Evolutionary conservation across 2,113 vertebrate genomes (phyloP).

Genomic region (Podocnemis expansa): DNA sequence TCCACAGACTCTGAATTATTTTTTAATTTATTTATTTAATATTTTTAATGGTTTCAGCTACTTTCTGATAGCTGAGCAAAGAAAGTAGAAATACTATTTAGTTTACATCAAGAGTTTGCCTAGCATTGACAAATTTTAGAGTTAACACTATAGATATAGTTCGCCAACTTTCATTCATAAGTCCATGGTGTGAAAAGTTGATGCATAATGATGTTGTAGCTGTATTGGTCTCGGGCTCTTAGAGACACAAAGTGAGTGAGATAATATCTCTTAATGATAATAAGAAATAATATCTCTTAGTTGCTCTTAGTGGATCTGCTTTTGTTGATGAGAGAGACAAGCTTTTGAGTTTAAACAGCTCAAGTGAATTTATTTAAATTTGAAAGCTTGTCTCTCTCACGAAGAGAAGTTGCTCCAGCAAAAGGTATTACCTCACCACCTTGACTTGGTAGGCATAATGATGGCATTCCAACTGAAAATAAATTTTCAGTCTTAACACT

Average conservation of each 20-base stretch:
- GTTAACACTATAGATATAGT: background rate
- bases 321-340: background rate
- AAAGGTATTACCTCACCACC: background rate
- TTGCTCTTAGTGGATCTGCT: background rate
- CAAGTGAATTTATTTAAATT: background rate
- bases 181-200: background rate
- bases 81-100: background rate
- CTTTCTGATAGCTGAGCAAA: background rate
- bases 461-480: background rate
- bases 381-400: background rate
- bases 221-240: background rate
- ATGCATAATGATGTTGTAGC: background rate
- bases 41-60: background rate
- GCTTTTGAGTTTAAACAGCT: background rate
- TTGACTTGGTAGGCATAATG: background rate
- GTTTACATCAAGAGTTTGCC: background rate
- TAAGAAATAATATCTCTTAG: no score
- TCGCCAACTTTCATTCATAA: background rate
- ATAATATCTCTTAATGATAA: background rate
- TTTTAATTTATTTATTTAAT: no score
- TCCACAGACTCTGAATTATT: background rate
- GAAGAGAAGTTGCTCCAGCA: background rate
- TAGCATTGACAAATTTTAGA: background rate
- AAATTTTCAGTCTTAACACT: background rate
- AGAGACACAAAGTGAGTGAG: background rate